Base-by-base conservation (phyloP, 1,140 invertebrate species). In the Physella acuta region DNA sequence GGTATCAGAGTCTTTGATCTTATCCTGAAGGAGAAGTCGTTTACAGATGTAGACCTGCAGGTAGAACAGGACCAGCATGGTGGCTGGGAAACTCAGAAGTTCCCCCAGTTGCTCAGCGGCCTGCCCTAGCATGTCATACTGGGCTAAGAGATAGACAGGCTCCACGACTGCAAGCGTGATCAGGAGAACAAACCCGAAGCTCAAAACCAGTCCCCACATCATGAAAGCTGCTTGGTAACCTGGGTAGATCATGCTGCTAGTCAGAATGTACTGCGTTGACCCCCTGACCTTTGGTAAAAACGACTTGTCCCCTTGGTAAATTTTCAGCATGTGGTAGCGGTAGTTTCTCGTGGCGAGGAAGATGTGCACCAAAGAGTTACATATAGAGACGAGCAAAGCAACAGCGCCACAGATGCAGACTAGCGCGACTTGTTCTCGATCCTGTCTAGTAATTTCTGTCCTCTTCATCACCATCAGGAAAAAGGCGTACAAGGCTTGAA, bases 1-100 rank as follows among this genome's bases (percentile, higher is more conserved):
- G 3, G 60, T 37, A 51, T 74, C 73, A 3, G 55, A n/a, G 5
- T 34, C 11, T 17, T 71, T 56, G 1, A 74, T 4, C 59, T 71
- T 74, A n/a, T 59, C 60, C 51, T 74, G 73, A 20, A 74, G 33
- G 39, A 74, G 65, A 51, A 74, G 71, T 44, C 36, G 5, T 17
- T 60, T 71, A 34, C 68, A 63, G 24, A 74, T 31, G 31, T 68
- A 58, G 17, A 71, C 61, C 65, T 74, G 73, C 33, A 71, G 34
- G 44, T 71, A 69, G 51, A 74, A 74, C 4, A 74, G 52, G 17
- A 60, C 16, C 20, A 74, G 64, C 37, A 55, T 71, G 11, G 55
- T 68, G 8, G 49, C 28, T 0, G 73, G 73, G 2, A 71, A 71
- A 30, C 72, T 73, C 33, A n/a, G 63, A 55, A 37, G 36, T 67